Evolutionary conservation across 1,140 invertebrate species (phyloP), one percentile per base, ranked within the genome.

Genomic region (Halictus rubicundus): DNA sequence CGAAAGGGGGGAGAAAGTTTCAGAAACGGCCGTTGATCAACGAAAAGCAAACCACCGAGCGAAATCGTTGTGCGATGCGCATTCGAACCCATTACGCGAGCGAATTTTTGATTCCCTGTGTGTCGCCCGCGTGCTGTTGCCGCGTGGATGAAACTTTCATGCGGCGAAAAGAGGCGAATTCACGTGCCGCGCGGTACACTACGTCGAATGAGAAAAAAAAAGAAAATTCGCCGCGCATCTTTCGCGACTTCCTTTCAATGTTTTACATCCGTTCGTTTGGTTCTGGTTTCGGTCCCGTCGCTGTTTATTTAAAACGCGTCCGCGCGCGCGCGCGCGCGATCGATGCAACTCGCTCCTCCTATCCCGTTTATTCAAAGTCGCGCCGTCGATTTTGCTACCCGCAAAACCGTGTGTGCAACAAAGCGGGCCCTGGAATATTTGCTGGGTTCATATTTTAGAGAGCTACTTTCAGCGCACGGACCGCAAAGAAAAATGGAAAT

Each of bases 91-190:
- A 69, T 70, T 78, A 70, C 57, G 59, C 68, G n/a, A 39, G n/a
- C 57, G 59, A 63, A 70, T 71, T 78, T 71, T 71, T 71, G 32
- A 71, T 78, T 71, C 76, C 10, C 60, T 71, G 59, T 71, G 57
- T 42, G 39, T 21, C 52, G 23, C 57, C 14, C 14, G 42, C 42
- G 52, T 8, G 16, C 64, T 14, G 65, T 68, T 61, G 69, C 73
- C 49, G 23, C 64, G 65, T 21, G 52, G 9, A 69, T 77, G 74
- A 69, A 77, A 69, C 14, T 69, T 77, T 68, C 74, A 77, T 61
- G 65, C 25, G 25, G n/a, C 39, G 39, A 42, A 69, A 77, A n/a
- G 32, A 61, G 39, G 54, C 74, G 61, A 66, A 37, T 42, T 49
- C 25, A n/a, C 39, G 19, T 37, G 37, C 27, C 72, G 32, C 72